Evolutionary conservation across 2,113 vertebrate genomes (phyloP), one percentile per base, ranked within the genome.

Genomic region (Tetraodon nigroviridis): DNA sequence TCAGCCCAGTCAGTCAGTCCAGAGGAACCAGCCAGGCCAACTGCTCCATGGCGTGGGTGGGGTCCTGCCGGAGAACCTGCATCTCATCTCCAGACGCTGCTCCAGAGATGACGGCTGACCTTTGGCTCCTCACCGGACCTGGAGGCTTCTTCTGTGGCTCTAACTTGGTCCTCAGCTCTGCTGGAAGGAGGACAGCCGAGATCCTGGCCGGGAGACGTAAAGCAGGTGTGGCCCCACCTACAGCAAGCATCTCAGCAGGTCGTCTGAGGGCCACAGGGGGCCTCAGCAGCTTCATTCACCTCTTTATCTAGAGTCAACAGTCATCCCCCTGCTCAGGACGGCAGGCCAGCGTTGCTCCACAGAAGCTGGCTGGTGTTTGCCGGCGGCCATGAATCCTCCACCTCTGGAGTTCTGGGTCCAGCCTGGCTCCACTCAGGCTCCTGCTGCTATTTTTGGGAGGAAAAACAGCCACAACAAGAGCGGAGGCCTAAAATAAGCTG

Each of bases 291-390:
- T 66, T 71, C 69, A 76, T 86, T 80, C 69, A 85, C 29, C 64
- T 51, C 70, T 78, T 77, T 82, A 84, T 87, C 77, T 81, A 52
- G 37, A 79, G 75, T 84, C 69, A 84, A 84, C 70, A 85, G n/a
- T 20, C 12, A 45, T 66, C 81, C 69, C 50, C 45, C 58, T 59
- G 76, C 47, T 41, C 55, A 46, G 55, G 32, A 55, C 58, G 66
- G 49, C 18, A 56, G 69, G 61, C 49, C 61, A 69, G n/a, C n/a
- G n/a, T n/a, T n/a, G n/a, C n/a, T n/a, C n/a, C n/a, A n/a, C n/a
- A n/a, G n/a, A n/a, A 13, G 32, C 53, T 63, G 32, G 60, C 62
- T 55, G 77, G 74, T 71, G 62, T 81, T 76, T 74, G 42, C 72
- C 32, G 3, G 32, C 32, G 32, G 32, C 32, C 32, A 37, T 37